Evolutionary conservation across 2,113 vertebrate species (phyloP), one percentile per base, ranked within the genome.

Genomic region (Nothobranchius kuhntae): DNA sequence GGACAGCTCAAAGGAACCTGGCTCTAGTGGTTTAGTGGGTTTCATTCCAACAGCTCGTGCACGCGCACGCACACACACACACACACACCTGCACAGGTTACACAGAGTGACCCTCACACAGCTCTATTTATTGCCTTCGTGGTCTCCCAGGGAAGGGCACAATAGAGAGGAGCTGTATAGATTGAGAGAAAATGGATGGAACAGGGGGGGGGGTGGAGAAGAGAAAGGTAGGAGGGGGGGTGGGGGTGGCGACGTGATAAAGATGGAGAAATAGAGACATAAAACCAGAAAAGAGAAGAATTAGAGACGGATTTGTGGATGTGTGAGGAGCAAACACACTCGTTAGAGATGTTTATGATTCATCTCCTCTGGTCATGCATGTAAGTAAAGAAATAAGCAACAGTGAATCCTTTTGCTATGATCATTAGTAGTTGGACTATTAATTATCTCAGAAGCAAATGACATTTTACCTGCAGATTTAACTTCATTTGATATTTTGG

Each of bases 71-170:
- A 45, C 65, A 68, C 59, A 52, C 38, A 48, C 67, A 59, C 65
- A 46, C 69, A 73, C 64, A 45, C 75, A 55, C 21, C 56, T 58
- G 48, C 60, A 52, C 65, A 55, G 74, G 75, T 85, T 69, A 84
- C 60, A 54, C 55, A 14, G 54, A 44, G 65, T 87, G 87, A 89
- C 88, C 88, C 79, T 76, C 77, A 75, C 74, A 59, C 75, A 77
- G 76, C 75, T 83, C 68, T 79, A 72, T 67, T 87, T 89, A 87
- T 87, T 86, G 82, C 86, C 83, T 87, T 56, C 0, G 38, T 81
- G 84, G 73, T 88, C 89, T 84, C 83, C 59, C 45, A 71, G 79
- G 85, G 75, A 78, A 75, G 68, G 71, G 66, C 51, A 60, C 74
- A 72, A 72, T 63, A 74, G 82, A 78, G 71, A 75, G 56, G 67